Conservation (phyloP, 1,140 invertebrate genomes). For the Yoshiicerus persimilis region DNA sequence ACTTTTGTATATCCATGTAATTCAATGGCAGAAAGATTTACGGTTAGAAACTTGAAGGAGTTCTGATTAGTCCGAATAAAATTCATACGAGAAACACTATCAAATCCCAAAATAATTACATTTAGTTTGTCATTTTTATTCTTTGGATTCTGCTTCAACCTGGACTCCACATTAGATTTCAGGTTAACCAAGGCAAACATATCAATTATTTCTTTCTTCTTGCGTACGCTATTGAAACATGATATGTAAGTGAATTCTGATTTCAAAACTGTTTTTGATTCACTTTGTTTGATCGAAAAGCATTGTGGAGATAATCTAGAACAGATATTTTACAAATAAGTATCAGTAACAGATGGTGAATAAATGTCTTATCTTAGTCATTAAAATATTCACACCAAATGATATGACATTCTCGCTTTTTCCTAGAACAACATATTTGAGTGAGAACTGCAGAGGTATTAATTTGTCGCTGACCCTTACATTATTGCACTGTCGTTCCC, state of each 20-base stretch:
- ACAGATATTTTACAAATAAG: background rate
- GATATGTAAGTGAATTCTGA: background rate
- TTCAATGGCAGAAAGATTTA: slow-evolving; percentile 65
- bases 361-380: too few relatives aligned
- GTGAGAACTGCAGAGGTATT: too few relatives aligned
- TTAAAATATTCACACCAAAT: too few relatives aligned
- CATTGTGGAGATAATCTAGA: background rate
- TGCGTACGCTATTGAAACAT: background rate
- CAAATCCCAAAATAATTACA: slow-evolving; percentile 78
- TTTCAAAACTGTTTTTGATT: background rate
- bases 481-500: background rate
- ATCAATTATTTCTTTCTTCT: background rate
- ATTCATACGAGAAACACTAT: slow-evolving; percentile 81
- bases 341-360: too few relatives aligned
- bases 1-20: slow-evolving; percentile 78
- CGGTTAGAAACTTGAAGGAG: slow-evolving; percentile 63
- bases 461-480: too few relatives aligned
- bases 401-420: too few relatives aligned
- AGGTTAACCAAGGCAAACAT: background rate
- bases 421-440: too few relatives aligned
- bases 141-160: background rate
- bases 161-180: background rate
- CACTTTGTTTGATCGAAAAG: background rate
- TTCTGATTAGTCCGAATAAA: slow-evolving; percentile 77
- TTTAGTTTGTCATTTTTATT: slow-evolving; percentile 51